A percentile compares a stretch with the other conserved stretches of the same genome.
phyloP scores from a whole-genome alignment of 2,113 vertebrate genomes.

The Seriola quinqueradiata region DNA sequence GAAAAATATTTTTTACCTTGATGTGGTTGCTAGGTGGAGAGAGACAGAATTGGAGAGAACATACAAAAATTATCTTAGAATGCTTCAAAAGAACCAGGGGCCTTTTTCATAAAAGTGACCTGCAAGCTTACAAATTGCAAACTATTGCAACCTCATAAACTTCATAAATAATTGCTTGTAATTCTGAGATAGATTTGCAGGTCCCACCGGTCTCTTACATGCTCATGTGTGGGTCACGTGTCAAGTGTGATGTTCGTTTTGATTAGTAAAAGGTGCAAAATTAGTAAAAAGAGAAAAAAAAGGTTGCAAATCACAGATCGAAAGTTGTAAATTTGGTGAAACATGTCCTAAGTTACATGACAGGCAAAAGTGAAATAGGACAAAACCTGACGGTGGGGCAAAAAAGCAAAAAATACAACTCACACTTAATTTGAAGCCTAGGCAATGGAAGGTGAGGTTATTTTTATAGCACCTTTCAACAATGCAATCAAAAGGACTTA shows the following conservation, averaged over 20 bases:
- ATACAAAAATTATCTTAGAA: neutral
- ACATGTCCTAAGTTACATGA: neutral
- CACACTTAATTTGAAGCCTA: neutral
- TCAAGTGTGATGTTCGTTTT: neutral
- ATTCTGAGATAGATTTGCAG: neutral
- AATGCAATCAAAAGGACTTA: neutral
- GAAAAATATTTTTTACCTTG: slow-evolving; percentile 27
- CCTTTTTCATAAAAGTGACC: neutral
- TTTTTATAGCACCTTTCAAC: neutral
- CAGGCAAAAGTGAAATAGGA: neutral
- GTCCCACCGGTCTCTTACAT: neutral
- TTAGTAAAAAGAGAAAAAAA: neutral
- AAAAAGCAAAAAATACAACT: neutral
- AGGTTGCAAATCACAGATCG: neutral
- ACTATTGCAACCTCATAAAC: neutral
- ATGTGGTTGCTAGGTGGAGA: neutral
- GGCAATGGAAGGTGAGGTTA: neutral
- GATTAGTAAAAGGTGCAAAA: neutral
- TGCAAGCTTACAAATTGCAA: neutral
- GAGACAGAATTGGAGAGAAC: neutral
- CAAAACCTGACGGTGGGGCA: neutral
- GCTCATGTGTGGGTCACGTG: no score
- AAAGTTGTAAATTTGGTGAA: neutral
- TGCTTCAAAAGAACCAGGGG: neutral
- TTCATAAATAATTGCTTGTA: neutral